phyloP scores from a whole-genome alignment of 2,113 vertebrate genomes.

The Pagrus major region DNA sequence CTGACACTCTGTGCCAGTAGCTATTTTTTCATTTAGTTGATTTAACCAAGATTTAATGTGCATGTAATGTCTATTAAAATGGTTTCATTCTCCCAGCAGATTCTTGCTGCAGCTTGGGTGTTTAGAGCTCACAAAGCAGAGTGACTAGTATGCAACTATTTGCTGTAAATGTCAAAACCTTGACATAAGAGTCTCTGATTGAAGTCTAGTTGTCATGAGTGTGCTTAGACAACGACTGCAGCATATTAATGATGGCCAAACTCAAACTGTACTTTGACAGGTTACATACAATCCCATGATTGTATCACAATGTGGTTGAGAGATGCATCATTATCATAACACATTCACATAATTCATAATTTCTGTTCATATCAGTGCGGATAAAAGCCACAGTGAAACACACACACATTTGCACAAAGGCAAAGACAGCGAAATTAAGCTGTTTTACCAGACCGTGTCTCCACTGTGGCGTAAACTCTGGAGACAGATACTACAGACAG shows the following conservation, averaged over 20 bases:
- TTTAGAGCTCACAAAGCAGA: background rate
- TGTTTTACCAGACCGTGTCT: conserved; percentile 54
- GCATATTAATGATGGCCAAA: background rate
- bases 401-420: conserved; percentile 10
- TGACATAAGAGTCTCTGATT: background rate
- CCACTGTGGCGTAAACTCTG: conserved; percentile 46
- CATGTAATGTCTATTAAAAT: background rate
- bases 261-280: background rate
- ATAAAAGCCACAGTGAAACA: background rate
- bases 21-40: background rate
- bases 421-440: conserved; percentile 45
- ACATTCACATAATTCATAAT: background rate
- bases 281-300: background rate
- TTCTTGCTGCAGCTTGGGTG: background rate
- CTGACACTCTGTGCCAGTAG: background rate
- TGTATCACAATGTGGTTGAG: background rate
- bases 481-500: conserved; percentile 40
- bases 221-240: background rate
- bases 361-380: background rate
- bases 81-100: background rate
- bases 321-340: background rate
- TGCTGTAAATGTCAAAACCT: background rate
- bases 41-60: background rate
- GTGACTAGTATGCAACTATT: background rate
- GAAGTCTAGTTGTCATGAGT: background rate